Conservation (phyloP, 2,797 vertebrate species). For the Semaprochilodus insignis region DNA sequence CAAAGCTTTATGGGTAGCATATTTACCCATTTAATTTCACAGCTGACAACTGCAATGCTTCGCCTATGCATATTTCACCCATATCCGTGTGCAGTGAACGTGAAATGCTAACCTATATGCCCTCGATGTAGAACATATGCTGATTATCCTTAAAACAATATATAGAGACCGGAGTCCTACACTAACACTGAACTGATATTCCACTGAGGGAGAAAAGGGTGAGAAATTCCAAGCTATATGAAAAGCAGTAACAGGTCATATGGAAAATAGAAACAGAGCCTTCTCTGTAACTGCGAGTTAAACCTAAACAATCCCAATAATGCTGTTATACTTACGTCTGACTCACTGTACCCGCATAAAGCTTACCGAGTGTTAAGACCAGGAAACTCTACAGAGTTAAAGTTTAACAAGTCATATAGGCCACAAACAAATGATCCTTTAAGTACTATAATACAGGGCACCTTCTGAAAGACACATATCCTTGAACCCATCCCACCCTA, state of each 20-base stretch:
- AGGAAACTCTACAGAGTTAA: not conserved
- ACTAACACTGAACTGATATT: not conserved
- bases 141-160: not conserved
- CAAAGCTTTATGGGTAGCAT: not conserved
- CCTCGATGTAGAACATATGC: constrained; percentile 30
- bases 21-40: not conserved
- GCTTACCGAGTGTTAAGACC: not conserved
- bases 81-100: not conserved
- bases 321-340: not conserved
- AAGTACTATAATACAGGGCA: too few relatives aligned
- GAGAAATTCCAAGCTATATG: not conserved
- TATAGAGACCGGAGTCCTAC: constrained; percentile 5
- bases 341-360: constrained; percentile 4
- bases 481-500: too few relatives aligned
- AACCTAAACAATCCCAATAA: not conserved
- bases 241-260: constrained; percentile 8
- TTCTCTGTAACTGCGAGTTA: not conserved
- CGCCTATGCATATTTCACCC: not conserved
- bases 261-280: not conserved
- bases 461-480: not conserved
- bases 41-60: not conserved
- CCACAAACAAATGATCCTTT: not conserved
- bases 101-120: constrained; percentile 16
- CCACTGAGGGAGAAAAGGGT: not conserved
- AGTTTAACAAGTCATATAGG: not conserved